phyloP scores from a whole-genome alignment of 2,888 invertebrate species.

The Drosophila kanekoi region DNA sequence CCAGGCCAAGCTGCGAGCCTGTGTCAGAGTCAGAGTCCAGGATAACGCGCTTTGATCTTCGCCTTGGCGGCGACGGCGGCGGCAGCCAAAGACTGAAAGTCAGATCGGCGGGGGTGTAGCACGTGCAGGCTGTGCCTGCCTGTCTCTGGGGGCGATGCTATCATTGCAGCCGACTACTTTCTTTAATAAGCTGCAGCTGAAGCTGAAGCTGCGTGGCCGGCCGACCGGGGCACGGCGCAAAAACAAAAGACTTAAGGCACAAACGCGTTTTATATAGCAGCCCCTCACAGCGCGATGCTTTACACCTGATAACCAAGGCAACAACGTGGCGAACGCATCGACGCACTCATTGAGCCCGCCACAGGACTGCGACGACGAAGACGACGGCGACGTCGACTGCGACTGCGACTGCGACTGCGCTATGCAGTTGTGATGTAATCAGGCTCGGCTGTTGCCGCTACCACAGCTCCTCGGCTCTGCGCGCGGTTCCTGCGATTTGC shows the following conservation, averaged over 20 bases:
- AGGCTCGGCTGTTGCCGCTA: constrained; percentile 41
- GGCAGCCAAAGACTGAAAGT: constrained; percentile 31
- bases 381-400: constrained; percentile 34
- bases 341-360: constrained; percentile 64
- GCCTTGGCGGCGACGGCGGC: constrained; percentile 18
- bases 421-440: constrained; percentile 74
- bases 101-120: constrained; percentile 64
- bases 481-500: constrained; percentile 69
- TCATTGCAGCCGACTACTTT: constrained; percentile 40
- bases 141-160: constrained; percentile 61
- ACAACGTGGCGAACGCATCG: constrained; percentile 33
- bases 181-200: constrained; percentile 63
- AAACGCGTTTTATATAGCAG: constrained; percentile 71
- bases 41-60: constrained; percentile 68
- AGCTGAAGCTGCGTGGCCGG: constrained; percentile 11
- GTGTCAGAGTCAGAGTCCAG: constrained; percentile 32
- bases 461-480: constrained; percentile 17
- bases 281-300: constrained; percentile 63
- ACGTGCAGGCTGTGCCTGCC: constrained; percentile 61
- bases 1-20: constrained; percentile 11
- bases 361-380: constrained; percentile 50
- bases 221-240: constrained; percentile 3
- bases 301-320: constrained; percentile 72
- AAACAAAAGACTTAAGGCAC: constrained; percentile 74
- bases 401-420: constrained; percentile 7